A percentile compares a stretch with the other conserved stretches of the same genome.
Conservation (phyloP, 2,888 invertebrate species). For the Dryobotodes eremita region DNA sequence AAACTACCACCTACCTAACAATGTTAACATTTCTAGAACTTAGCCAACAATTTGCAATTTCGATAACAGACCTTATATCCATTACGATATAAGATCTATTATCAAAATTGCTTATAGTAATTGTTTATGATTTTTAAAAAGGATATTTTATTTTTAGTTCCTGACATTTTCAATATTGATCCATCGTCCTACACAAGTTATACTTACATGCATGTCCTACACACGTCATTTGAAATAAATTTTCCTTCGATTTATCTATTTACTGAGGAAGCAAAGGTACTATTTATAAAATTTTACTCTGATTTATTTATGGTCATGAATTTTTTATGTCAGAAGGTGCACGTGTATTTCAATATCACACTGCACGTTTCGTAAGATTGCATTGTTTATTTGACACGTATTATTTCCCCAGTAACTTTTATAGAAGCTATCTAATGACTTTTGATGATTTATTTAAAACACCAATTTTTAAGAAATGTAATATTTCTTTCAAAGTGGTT, state of each 20-base stretch:
- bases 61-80: neutral
- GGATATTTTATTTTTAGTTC: neutral
- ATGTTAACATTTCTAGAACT: neutral
- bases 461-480: too few relatives aligned
- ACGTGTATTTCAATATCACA: neutral
- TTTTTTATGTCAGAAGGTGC: constrained; percentile 1
- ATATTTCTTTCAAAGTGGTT: too few relatives aligned
- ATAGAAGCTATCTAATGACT: neutral
- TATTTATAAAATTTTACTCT: neutral
- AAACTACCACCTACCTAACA: neutral
- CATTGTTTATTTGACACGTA: constrained; percentile 21
- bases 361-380: constrained; percentile 1
- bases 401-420: neutral
- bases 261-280: neutral
- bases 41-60: neutral
- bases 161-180: neutral
- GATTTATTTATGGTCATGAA: neutral
- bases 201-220: neutral
- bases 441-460: neutral
- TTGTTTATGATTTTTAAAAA: too few relatives aligned
- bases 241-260: neutral
- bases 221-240: neutral
- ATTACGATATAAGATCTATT: too few relatives aligned
- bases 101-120: too few relatives aligned
- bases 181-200: neutral